phyloP scores from a whole-genome alignment of 2,888 invertebrate species.

The Mythimna albipuncta region DNA sequence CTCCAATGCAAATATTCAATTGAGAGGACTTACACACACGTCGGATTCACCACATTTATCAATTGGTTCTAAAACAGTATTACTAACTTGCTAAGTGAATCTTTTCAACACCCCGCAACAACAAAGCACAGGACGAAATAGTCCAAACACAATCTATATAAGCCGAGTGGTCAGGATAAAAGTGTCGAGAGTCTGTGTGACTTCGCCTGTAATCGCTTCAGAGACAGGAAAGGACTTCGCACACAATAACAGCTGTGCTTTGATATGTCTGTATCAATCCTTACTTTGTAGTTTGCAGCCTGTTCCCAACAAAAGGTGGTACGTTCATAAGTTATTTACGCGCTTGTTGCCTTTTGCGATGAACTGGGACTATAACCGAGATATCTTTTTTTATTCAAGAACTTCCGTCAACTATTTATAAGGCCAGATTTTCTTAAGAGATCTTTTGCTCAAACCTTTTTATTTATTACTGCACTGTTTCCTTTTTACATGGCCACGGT shows the following conservation, averaged over 20 bases:
- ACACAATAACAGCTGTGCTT: conserved; percentile 3
- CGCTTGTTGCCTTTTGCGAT: not conserved
- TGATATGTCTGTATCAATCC: not conserved
- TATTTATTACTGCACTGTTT: no score
- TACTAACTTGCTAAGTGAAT: not conserved
- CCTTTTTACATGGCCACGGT: no score
- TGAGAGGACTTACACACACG: no score
- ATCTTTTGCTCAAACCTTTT: not conserved
- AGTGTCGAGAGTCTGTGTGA: not conserved
- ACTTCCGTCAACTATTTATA: not conserved
- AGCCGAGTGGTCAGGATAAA: not conserved
- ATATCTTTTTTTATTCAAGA: conserved; percentile 4
- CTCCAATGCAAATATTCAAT: not conserved
- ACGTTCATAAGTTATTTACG: conserved; percentile 34
- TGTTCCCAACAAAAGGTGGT: conserved; percentile 10
- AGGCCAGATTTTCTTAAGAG: conserved; percentile 4
- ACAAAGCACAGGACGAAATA: not conserved
- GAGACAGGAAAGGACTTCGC: not conserved
- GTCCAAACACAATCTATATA: conserved; percentile 3
- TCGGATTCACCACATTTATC: not conserved
- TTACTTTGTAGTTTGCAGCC: conserved; percentile 5
- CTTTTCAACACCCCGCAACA: not conserved
- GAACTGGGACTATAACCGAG: not conserved
- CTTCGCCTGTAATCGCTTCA: not conserved
- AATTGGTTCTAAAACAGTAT: not conserved